These are phyloP conservation scores for Anabacerthia variegaticeps DNA, from an alignment of 2,797 vertebrate species.

Conservation along the genomic window DNA sequence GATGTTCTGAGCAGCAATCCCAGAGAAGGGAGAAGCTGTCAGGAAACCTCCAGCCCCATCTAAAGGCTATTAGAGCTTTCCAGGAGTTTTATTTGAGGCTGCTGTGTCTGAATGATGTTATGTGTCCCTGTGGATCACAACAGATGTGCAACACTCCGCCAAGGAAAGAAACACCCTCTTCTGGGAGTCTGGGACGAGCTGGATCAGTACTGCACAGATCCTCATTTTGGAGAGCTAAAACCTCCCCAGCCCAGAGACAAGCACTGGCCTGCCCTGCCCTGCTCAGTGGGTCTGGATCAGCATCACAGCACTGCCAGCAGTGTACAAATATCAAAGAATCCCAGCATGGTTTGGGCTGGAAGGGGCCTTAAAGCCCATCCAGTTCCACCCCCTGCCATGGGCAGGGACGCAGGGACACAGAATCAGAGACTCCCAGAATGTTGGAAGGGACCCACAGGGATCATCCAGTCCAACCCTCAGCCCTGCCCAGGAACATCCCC, in stretches of 20 bases:
- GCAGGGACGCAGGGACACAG: not conserved
- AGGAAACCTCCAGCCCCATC: not conserved
- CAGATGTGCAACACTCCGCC: not conserved
- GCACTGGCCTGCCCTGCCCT: not conserved
- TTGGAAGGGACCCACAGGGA: not conserved
- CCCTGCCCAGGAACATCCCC: not conserved
- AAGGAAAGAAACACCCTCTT: not conserved
- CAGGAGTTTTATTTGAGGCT: not conserved
- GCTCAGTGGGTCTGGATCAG: not conserved
- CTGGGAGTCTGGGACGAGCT: not conserved
- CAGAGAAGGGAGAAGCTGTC: not conserved
- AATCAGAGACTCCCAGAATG: not conserved
- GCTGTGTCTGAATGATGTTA: not conserved
- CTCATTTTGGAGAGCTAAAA: not conserved
- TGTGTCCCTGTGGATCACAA: accelerated
- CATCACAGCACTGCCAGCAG: not conserved
- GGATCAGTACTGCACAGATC: accelerated
- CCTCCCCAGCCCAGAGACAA: not conserved
- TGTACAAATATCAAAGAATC: accelerated
- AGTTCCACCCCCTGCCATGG: not conserved
- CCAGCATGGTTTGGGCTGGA: not conserved
- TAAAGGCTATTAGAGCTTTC: not conserved
- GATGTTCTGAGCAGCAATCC: not conserved
- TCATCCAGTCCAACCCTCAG: not conserved
- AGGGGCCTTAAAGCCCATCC: not conserved